A percentile compares a stretch with the other conserved stretches of the same genome.
These are phyloP conservation scores for Melipona beecheii DNA, from an alignment of 2,888 invertebrate genomes.

Conservation along the genomic window DNA sequence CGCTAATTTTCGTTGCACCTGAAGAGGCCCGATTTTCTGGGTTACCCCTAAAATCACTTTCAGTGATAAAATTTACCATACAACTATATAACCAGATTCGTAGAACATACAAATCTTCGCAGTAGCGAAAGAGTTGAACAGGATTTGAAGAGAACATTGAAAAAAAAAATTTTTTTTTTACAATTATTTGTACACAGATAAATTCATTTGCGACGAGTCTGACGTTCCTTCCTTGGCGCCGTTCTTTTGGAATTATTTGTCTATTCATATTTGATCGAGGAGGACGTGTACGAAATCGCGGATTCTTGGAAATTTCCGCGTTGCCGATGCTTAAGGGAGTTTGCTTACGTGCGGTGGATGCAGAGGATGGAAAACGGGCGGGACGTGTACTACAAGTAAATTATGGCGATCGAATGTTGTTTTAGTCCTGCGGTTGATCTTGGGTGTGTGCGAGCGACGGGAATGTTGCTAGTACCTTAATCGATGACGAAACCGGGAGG, in stretches of 20 bases:
- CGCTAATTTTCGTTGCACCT: too few species aligned
- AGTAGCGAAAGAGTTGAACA: too few species aligned
- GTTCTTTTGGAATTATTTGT: slow-evolving; percentile 14
- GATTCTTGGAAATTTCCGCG: slow-evolving; percentile 25
- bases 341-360: slow-evolving; percentile 51
- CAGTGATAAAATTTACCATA: too few species aligned
- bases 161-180: too few species aligned
- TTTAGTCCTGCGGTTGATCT: slow-evolving; percentile 45
- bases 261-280: background rate
- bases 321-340: slow-evolving; percentile 44
- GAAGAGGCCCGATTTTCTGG: too few species aligned
- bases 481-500: slow-evolving; percentile 47
- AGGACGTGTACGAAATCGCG: slow-evolving; percentile 1
- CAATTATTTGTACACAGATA: background rate
- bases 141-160: too few species aligned
- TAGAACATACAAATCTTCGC: too few species aligned
- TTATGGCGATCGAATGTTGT: slow-evolving; percentile 44
- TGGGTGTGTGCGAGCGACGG: slow-evolving; percentile 21
- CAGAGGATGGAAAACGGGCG: slow-evolving; percentile 38
- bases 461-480: slow-evolving; percentile 37
- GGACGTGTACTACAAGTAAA: slow-evolving; percentile 60
- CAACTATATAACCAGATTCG: too few species aligned
- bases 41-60: too few species aligned
- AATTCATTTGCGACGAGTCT: background rate
- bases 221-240: background rate